Percentiles rank a stretch among this genome's conserved stretches.
These are phyloP conservation scores for human (Homo sapiens) DNA, from an alignment of 2,113 vertebrate species.

Conservation along the genomic window DNA sequence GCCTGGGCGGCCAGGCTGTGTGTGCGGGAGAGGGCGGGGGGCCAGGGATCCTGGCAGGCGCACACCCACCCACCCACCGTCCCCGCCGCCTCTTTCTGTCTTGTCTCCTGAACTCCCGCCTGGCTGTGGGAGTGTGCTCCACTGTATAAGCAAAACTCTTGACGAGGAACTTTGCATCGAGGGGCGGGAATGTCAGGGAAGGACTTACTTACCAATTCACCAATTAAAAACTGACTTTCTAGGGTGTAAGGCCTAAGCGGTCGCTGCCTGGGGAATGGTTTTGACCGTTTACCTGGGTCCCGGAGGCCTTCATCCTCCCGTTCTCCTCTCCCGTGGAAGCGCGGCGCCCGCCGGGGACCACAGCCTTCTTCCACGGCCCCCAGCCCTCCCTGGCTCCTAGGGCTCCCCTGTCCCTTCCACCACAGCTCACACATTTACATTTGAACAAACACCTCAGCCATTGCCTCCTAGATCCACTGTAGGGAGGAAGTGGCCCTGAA, in stretches of 20 bases:
- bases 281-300: neutral
- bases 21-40: neutral
- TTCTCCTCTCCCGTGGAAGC: neutral
- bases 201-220: neutral
- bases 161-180: slow-evolving; percentile 25
- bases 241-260: neutral
- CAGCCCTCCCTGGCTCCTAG: neutral
- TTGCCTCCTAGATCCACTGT: neutral
- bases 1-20: neutral
- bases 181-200: neutral
- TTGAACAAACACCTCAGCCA: neutral
- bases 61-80: neutral
- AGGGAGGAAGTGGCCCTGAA: neutral
- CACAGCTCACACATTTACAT: neutral
- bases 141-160: slow-evolving; percentile 37
- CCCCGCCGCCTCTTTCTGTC: neutral
- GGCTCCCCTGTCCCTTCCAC: neutral
- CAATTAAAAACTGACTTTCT: neutral
- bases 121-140: neutral
- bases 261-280: neutral
- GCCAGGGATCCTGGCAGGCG: neutral
- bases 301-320: neutral
- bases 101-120: neutral
- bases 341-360: neutral
- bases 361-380: neutral